Base-by-base conservation (phyloP, 2,113 vertebrate species). In the Callopanchax toddi region DNA sequence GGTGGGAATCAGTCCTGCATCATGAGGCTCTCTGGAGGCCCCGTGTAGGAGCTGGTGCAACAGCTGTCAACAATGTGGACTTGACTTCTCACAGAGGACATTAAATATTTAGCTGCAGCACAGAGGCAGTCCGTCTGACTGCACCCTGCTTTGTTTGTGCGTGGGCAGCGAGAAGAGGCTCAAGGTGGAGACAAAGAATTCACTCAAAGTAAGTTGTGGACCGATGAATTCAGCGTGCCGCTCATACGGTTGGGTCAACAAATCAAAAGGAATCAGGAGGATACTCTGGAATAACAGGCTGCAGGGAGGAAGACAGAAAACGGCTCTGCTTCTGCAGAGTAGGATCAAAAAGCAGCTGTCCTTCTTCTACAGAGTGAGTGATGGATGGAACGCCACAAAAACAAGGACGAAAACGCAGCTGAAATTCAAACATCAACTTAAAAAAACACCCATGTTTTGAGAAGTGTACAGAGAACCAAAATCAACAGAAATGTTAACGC, bases 21-120 rank as follows among this genome's bases (percentile, higher is more conserved):
- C 22, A 44, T 43, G 22, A 21, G 57, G 62, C 34, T 11, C 49
- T 48, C 9, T 40, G 43, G 51, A 22, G 26, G 57, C 76, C 73
- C 61, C 60, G 66, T 42, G 36, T 68, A n/a, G 37, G 22, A 4
- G 20, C 21, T 21, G 12, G 43, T 7, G 17, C 55, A 65, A 26
- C 4, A 16, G 5, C 43, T 55, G 8, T 3, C 22, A 26, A 15
- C 65, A 58, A 64, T 7, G 17, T 2, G 1, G 8, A 39, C 55
- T 10, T 46, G 8, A 39, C 55, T 11, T 46, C 36, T 52, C 43
- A 53, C 32, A 20, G 51, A 69, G 11, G 42, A 44, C 51, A 51
- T 70, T 11, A 71, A 72, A 73, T 79, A 74, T 78, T 82, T 11
- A 63, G 59, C 34, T 32, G 64, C 49, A 43, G 49, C 50, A 18